A percentile compares a stretch with the other conserved stretches of the same genome.
Conservation (phyloP, 2,113 vertebrate genomes). For the Hucho hucho region DNA sequence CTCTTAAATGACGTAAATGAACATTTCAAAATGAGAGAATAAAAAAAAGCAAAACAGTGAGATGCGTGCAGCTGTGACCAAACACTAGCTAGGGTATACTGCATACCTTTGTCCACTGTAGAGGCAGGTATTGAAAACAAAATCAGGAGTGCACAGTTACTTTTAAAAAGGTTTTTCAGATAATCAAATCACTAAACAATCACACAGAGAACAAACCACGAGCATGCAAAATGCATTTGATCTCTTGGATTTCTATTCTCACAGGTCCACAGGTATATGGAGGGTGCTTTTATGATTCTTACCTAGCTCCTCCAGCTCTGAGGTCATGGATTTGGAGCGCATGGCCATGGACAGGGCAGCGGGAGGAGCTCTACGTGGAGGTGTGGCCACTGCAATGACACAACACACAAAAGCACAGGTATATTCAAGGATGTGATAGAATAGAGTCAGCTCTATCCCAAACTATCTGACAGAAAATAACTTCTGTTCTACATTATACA, state of each 20-base stretch:
- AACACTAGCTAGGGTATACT: background rate
- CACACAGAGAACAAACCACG: background rate
- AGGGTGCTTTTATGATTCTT: constrained; percentile 55
- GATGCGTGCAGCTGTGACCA: background rate
- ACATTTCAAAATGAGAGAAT: background rate
- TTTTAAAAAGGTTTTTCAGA: background rate
- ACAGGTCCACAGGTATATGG: background rate
- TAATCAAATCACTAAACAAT: background rate
- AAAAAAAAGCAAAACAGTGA: background rate
- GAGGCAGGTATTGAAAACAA: background rate
- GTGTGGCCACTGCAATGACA: constrained; percentile 72
- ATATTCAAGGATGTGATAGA: background rate
- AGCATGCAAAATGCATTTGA: background rate
- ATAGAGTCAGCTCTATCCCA: too few relatives aligned
- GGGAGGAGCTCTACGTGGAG: constrained; percentile 84
- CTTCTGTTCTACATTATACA: too few relatives aligned
- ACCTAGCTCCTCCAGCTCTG: constrained; percentile 91
- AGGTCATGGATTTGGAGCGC: constrained; percentile 93
- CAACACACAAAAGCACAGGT: constrained; percentile 12
- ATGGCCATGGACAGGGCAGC: constrained; percentile 86
- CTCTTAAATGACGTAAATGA: background rate
- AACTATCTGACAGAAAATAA: too few relatives aligned
- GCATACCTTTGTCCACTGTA: constrained; percentile 18
- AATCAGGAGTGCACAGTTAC: background rate
- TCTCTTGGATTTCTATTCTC: background rate